These are phyloP conservation scores for Andrena praecox DNA, from an alignment of 2,888 invertebrate genomes.

Conservation along the genomic window DNA sequence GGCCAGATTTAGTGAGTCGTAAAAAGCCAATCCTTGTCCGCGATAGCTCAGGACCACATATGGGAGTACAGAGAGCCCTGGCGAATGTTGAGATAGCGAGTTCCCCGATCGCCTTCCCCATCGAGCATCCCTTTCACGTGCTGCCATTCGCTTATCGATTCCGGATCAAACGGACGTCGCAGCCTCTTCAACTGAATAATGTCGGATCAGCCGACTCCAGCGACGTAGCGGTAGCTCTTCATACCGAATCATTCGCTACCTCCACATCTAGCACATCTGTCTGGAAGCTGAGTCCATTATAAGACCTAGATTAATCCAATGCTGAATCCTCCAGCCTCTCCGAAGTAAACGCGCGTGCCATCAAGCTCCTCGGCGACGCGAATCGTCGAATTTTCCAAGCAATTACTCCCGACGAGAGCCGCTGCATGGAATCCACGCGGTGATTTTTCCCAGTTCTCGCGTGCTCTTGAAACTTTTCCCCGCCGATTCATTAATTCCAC, in stretches of 20 bases:
- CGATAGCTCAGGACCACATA: neutral
- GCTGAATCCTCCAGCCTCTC: neutral
- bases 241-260: neutral
- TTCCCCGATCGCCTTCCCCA: neutral
- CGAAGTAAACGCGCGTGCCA: neutral
- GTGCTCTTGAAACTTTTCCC: constrained; percentile 7
- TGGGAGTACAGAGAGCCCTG: neutral
- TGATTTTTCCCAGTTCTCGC: neutral
- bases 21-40: neutral
- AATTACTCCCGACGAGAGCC: neutral
- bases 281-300: neutral
- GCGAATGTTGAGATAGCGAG: neutral
- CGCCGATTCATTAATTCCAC: constrained; percentile 38
- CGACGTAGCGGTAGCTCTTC: neutral
- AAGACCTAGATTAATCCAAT: too few relatives aligned
- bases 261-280: neutral
- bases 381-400: neutral
- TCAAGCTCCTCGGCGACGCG: neutral
- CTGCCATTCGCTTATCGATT: neutral
- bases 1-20: neutral
- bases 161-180: neutral
- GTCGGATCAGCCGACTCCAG: neutral
- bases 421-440: neutral
- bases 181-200: neutral
- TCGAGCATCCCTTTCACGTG: neutral